These are phyloP conservation scores for Thera britannica DNA, from an alignment of 2,888 invertebrate species.

Conservation along the genomic window DNA sequence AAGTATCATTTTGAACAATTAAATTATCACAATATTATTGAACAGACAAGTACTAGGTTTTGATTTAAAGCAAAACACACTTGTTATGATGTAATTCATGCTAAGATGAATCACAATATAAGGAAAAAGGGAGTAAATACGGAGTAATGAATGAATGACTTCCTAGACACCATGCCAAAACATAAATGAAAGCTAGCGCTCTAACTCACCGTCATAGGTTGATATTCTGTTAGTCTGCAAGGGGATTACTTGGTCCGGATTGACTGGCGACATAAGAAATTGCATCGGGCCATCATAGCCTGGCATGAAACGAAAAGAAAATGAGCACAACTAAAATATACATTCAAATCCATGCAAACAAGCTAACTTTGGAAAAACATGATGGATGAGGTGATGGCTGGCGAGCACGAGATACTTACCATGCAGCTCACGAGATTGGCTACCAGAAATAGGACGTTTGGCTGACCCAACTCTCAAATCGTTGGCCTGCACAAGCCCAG, in stretches of 20 bases:
- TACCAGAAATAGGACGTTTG: conserved; percentile 88
- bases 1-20: conserved; percentile 19
- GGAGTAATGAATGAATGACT: background rate
- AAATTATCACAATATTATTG: conserved; percentile 14
- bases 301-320: conserved; percentile 70
- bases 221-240: conserved; percentile 83
- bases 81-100: background rate
- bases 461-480: conserved; percentile 89
- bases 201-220: conserved; percentile 79
- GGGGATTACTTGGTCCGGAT: conserved; percentile 90
- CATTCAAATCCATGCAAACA: conserved; percentile 58
- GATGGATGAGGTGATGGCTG: conserved; percentile 20
- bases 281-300: conserved; percentile 95
- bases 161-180: conserved; percentile 9
- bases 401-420: conserved; percentile 71
- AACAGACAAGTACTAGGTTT: background rate
- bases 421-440: conserved; percentile 87
- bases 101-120: conserved; percentile 12
- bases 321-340: conserved; percentile 66
- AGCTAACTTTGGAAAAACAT: conserved; percentile 46
- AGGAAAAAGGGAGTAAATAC: conserved; percentile 9
- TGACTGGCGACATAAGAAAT: conserved; percentile 92
- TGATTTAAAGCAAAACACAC: conserved; percentile 19
- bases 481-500: conserved; percentile 94
- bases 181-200: conserved; percentile 15